phyloP scores from a whole-genome alignment of 1,140 invertebrate genomes.

The Maconellicoccus hirsutus region DNA sequence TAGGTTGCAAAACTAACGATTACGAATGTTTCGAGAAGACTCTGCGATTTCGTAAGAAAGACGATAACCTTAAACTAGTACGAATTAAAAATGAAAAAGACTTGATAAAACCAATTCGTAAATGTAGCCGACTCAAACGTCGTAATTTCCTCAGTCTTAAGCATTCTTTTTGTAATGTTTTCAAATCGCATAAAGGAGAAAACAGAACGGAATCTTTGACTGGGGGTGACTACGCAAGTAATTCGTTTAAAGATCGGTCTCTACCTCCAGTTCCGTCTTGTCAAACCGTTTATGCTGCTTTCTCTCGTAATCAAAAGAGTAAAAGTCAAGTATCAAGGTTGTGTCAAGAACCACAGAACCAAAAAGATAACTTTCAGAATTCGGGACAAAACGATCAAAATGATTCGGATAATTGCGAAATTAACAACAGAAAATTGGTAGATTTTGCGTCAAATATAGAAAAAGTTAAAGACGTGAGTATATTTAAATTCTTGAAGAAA shows the following conservation, averaged over 20 bases:
- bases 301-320: conserved; percentile 35
- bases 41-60: background rate
- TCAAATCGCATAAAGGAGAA: conserved; percentile 46
- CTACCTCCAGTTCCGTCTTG: conserved; percentile 59
- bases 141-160: conserved; percentile 54
- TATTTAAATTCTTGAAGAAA: conserved; percentile 14
- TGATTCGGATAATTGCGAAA: conserved; percentile 28
- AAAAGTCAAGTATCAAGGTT: conserved; percentile 4
- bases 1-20: background rate
- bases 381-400: background rate
- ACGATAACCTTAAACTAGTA: background rate
- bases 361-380: conserved; percentile 34
- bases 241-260: conserved; percentile 50
- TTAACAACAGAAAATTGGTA: conserved; percentile 39
- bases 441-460: conserved; percentile 86
- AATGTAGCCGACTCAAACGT: background rate
- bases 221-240: conserved; percentile 31
- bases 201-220: conserved; percentile 29
- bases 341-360: conserved; percentile 33
- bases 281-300: background rate
- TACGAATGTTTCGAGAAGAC: background rate
- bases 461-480: conserved; percentile 83
- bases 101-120: background rate
- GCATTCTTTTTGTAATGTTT: conserved; percentile 72
- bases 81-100: background rate